Base-by-base conservation (phyloP, 2,113 vertebrate genomes). In the Corydoras maculifer region DNA sequence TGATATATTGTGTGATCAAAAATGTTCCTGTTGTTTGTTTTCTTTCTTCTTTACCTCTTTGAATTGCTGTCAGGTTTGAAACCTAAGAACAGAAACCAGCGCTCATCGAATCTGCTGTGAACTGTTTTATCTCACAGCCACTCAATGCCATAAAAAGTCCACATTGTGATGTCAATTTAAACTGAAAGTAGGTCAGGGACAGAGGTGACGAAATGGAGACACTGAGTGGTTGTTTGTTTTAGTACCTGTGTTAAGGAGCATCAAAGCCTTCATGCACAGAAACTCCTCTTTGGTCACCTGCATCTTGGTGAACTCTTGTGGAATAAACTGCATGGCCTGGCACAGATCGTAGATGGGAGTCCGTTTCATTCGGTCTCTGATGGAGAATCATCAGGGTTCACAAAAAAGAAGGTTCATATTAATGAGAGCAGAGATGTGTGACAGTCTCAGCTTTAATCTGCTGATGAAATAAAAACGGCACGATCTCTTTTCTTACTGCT, bases 211-310 rank as follows among this genome's bases (percentile, higher is more conserved):
- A 15, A 3, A 55, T 15, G 4, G 2, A 5, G 48, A 59, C 51
- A 53, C 5, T 7, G 62, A n/a, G 12, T 9, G 2, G 18, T 10
- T 65, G n/a, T 49, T 58, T 68, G 25, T 11, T 10, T 9, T 66
- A 58, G 81, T 88, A 99, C 97, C 95, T 82, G 95, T 99, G 83
- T 91, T 98, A 69, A 99, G 93, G 43, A 99, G 89, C 43, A 99
- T 88, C 75, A 99, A 85, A 60, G 93, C 94, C 87, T 99, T 99
- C 97, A 99, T 99, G 83, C 96, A 99, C 2, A 99, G 92, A 73
- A 94, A 99, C 78, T 99, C 97, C 77, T 99, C 94, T 0, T 90
- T 92, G 78, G 87, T 92, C 43, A 98, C 91, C 83, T 98, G 95
- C 57, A 99, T 90, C 75, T 93, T 94, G 29, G 94, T 84, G 79